phyloP scores from a whole-genome alignment of 2,888 invertebrate species.

The Flexamia atlantica region DNA sequence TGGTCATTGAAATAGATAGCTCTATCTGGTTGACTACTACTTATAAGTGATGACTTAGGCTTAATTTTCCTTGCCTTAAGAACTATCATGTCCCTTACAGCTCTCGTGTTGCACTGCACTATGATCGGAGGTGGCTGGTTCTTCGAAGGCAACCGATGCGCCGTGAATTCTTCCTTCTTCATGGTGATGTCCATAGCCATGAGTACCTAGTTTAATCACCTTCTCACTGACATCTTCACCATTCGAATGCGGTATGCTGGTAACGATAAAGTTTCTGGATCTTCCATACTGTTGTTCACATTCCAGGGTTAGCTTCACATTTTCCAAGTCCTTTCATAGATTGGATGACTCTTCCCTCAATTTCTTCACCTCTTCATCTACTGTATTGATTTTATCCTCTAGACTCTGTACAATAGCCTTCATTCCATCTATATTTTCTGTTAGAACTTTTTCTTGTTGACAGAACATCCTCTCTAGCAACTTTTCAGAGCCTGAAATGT shows the following conservation, averaged over 20 bases:
- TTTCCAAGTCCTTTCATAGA: conserved; percentile 15
- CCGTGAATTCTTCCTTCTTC: conserved; percentile 2
- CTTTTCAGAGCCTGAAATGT: conserved; percentile 20
- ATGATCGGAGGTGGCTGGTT: conserved; percentile 14
- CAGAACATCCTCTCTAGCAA: conserved; percentile 21
- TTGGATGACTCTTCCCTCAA: background rate
- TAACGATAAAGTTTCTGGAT: too few relatives aligned
- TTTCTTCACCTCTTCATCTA: background rate
- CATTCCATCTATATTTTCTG: conserved; percentile 5
- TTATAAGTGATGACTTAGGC: conserved; percentile 9
- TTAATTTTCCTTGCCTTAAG: conserved; percentile 14
- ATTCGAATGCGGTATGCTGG: background rate
- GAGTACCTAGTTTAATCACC: background rate
- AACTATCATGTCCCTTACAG: background rate
- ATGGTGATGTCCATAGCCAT: background rate
- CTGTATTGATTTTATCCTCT: background rate
- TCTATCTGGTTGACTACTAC: conserved; percentile 4
- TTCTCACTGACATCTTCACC: conserved; percentile 16
- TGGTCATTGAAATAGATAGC: conserved; percentile 27
- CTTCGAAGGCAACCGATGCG: background rate
- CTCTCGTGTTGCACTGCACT: conserved; percentile 16
- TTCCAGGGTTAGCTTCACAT: background rate
- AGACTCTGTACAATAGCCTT: background rate
- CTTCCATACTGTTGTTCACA: conserved; percentile 26
- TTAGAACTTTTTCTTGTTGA: conserved; percentile 8